Evolutionary conservation across 2,797 vertebrate species (phyloP).

Genomic region (Alauda arvensis): DNA sequence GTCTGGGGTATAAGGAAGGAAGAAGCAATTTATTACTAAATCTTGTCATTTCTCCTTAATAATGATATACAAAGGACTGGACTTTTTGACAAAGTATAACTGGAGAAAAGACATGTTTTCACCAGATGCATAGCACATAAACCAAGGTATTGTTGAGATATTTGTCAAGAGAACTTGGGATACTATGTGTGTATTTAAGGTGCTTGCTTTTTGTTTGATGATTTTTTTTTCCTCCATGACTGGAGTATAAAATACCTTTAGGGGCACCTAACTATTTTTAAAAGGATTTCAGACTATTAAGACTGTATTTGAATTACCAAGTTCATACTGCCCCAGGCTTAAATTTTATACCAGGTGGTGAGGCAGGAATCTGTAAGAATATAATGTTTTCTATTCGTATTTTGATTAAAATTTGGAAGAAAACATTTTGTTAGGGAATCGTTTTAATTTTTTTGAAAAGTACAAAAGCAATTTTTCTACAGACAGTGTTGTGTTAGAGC

Average conservation of each 20-base stretch:
- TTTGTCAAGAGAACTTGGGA: neutral
- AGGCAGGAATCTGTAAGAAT: neutral
- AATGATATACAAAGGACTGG: neutral
- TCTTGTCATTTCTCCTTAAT: constrained; percentile 1
- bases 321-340: neutral
- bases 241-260: neutral
- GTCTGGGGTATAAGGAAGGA: neutral
- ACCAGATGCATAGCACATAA: constrained; percentile 4
- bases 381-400: neutral
- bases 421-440: neutral
- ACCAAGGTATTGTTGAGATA: neutral
- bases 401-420: neutral
- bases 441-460: neutral
- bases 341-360: neutral
- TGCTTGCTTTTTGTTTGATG: neutral
- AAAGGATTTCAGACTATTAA: neutral
- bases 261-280: neutral
- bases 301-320: neutral
- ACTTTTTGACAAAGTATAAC: neutral
- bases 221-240: neutral
- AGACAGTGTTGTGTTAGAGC: neutral
- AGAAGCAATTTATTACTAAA: constrained; percentile 1
- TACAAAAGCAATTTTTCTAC: rapidly evolving
- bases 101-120: constrained; percentile 15
- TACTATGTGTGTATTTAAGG: neutral